A percentile compares a stretch with the other conserved stretches of the same genome.
These are phyloP conservation scores for Zeuzera pyrina DNA, from an alignment of 2,888 invertebrate species.

Conservation along the genomic window DNA sequence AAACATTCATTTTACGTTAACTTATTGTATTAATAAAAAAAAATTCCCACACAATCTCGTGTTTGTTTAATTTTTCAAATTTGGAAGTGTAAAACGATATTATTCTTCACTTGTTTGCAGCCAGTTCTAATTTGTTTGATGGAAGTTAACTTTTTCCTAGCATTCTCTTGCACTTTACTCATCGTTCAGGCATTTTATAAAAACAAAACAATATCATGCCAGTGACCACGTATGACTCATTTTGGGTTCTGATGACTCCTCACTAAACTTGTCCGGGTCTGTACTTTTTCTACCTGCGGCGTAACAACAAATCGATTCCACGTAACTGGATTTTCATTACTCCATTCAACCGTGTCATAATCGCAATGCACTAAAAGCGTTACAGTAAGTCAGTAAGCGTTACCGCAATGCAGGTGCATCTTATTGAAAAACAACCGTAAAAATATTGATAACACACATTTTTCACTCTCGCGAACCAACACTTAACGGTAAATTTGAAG, in stretches of 20 bases:
- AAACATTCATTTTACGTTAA: constrained; percentile 7
- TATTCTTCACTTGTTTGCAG: constrained; percentile 14
- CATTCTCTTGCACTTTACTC: constrained; percentile 34
- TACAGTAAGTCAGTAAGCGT: constrained; percentile 27
- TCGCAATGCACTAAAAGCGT: constrained; percentile 32
- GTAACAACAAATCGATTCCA: constrained; percentile 27
- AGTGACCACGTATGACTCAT: constrained; percentile 60
- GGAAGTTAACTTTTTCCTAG: neutral
- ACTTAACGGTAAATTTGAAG: constrained; percentile 55
- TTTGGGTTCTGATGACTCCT: constrained; percentile 44
- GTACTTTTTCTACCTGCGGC: constrained; percentile 40
- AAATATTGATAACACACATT: constrained; percentile 41
- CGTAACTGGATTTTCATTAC: constrained; percentile 38
- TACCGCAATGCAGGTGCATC: constrained; percentile 61
- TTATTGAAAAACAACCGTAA: constrained; percentile 39
- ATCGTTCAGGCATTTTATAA: constrained; percentile 48
- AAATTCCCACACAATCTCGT: constrained; percentile 11
- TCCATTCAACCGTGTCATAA: constrained; percentile 35
- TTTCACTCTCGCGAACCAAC: constrained; percentile 39
- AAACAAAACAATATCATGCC: constrained; percentile 62
- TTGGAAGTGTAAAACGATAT: constrained; percentile 15
- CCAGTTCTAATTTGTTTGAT: constrained; percentile 3
- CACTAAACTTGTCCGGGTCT: constrained; percentile 31
- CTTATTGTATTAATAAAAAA: constrained; percentile 1
- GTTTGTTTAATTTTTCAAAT: constrained; percentile 14